Percentiles rank a stretch among this genome's conserved stretches.
Evolutionary conservation across 2,888 invertebrate species (phyloP).

Genomic region (Sinelater perroti): DNA sequence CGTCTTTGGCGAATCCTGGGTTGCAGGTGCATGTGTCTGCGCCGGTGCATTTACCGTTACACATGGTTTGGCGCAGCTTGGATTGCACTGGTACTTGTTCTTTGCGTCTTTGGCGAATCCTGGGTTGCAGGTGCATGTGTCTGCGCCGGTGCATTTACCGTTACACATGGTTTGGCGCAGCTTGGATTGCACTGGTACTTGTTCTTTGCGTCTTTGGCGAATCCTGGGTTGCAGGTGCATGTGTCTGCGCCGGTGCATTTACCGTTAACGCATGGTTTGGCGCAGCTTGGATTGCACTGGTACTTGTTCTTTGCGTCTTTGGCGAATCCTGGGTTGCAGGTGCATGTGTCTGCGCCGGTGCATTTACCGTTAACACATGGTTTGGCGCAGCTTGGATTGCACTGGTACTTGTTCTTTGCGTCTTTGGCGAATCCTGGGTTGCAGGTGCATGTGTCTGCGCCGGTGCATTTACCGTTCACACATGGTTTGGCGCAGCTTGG

Average conservation of each 20-base stretch:
- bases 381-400: slow-evolving; percentile 10
- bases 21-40: slow-evolving; percentile 30
- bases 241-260: slow-evolving; percentile 1
- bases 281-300: slow-evolving; percentile 9
- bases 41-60: slow-evolving; percentile 27
- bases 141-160: slow-evolving; percentile 6
- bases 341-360: slow-evolving; percentile 9
- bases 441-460: slow-evolving; percentile 7
- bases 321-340: slow-evolving; percentile 7
- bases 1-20: slow-evolving; percentile 8
- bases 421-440: slow-evolving; percentile 8
- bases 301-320: slow-evolving; percentile 11
- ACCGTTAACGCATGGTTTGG: slow-evolving; percentile 11
- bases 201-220: slow-evolving; percentile 8
- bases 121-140: slow-evolving; percentile 7
- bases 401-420: slow-evolving; percentile 10
- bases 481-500: slow-evolving; percentile 10
- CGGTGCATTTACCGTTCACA: slow-evolving; percentile 5
- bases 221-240: slow-evolving; percentile 8
- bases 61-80: slow-evolving; percentile 29
- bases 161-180: slow-evolving; percentile 10
- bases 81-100: slow-evolving; percentile 28
- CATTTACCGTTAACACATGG: slow-evolving; percentile 11
- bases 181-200: slow-evolving; percentile 14
- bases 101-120: slow-evolving; percentile 4